A percentile compares a stretch with the other conserved stretches of the same genome.
Evolutionary conservation across 2,113 vertebrate genomes (phyloP).

Genomic region (Gymnocephalus cernua): DNA sequence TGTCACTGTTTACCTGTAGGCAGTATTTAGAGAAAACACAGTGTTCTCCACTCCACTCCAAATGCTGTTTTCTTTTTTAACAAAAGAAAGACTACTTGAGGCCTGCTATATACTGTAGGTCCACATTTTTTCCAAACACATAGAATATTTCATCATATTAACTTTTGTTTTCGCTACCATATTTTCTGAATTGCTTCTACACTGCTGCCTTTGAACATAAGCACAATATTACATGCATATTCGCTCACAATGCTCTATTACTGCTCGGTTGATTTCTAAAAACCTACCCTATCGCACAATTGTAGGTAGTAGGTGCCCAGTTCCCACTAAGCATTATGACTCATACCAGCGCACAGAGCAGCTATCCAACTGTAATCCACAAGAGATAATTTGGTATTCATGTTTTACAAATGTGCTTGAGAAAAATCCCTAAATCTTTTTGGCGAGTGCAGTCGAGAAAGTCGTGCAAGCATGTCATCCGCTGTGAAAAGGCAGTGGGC

Average conservation of each 20-base stretch:
- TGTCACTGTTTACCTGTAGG: slow-evolving; percentile 48
- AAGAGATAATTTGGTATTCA: slow-evolving; percentile 82
- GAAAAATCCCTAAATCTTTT: slow-evolving; percentile 83
- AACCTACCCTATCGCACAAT: slow-evolving; percentile 55
- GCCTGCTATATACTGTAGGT: neutral
- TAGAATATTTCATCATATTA: neutral
- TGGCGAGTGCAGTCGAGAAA: slow-evolving; percentile 79
- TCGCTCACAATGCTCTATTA: slow-evolving; percentile 51
- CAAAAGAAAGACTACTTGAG: neutral
- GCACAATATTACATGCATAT: slow-evolving; percentile 45
- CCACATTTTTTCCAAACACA: neutral
- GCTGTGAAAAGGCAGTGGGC: slow-evolving; percentile 75
- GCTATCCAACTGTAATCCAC: slow-evolving; percentile 81
- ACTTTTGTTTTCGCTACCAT: neutral
- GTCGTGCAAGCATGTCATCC: slow-evolving; percentile 78
- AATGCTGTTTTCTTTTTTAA: slow-evolving; percentile 1
- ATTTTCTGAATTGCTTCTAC: slow-evolving; percentile 5
- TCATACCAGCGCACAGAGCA: slow-evolving; percentile 68
- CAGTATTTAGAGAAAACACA: slow-evolving; percentile 34
- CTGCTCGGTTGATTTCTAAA: slow-evolving; percentile 52
- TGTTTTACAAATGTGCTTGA: slow-evolving; percentile 84
- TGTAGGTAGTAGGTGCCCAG: slow-evolving; percentile 66
- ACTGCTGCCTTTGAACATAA: slow-evolving; percentile 23
- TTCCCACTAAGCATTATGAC: slow-evolving; percentile 71
- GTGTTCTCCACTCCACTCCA: slow-evolving; percentile 24